A percentile compares a stretch with the other conserved stretches of the same genome.
Conservation (phyloP, 2,113 vertebrate species). For the Egretta garzetta region DNA sequence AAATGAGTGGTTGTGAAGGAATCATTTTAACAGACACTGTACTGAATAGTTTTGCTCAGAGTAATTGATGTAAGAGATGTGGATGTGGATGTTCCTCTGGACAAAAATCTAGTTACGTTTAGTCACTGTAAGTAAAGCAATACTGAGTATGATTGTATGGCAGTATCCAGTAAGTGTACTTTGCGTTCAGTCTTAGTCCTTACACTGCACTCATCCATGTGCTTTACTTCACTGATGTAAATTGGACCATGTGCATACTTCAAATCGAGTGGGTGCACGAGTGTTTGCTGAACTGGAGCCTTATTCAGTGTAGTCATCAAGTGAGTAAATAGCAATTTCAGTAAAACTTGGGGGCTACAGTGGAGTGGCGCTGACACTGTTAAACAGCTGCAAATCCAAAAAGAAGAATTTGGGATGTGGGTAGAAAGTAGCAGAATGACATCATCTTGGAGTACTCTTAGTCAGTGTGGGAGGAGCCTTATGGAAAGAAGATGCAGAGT, state of each 20-base stretch:
- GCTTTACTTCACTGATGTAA: neutral
- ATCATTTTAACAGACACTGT: neutral
- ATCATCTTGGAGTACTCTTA: too few relatives aligned
- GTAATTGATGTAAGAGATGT: neutral
- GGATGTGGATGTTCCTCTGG: neutral
- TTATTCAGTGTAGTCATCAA: neutral
- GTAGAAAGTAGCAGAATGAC: neutral
- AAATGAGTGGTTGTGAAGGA: neutral
- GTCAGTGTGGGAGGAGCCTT: neutral
- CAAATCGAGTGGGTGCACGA: neutral
- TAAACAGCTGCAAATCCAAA: neutral
- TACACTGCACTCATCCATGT: neutral
- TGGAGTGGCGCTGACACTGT: neutral
- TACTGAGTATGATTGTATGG: neutral
- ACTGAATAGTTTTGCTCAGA: neutral
- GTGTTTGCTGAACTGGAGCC: neutral
- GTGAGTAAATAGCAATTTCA: neutral
- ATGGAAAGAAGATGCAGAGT: neutral
- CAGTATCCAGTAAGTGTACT: neutral
- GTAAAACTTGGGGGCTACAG: neutral
- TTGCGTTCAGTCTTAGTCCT: neutral
- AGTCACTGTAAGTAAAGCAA: neutral
- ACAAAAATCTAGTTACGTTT: neutral
- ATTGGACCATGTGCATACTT: neutral
- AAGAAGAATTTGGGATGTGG: neutral